Evolutionary conservation across 2,113 vertebrate genomes (phyloP), one percentile per base, ranked within the genome.

Genomic region (Crotophaga sulcirostris): DNA sequence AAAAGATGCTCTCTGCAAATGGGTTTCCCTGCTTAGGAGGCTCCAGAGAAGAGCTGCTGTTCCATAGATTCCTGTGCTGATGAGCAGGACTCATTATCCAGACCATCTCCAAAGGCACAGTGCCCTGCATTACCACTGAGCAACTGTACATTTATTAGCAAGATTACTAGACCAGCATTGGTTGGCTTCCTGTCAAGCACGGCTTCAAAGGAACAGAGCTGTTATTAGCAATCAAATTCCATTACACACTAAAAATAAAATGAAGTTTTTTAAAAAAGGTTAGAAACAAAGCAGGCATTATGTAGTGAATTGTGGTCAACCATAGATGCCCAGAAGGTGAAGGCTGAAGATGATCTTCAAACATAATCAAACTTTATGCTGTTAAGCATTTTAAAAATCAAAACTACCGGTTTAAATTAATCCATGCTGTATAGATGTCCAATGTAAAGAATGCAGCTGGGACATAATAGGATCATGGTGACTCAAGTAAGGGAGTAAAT

Each of bases 301-400:
- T 2, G 0, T 34, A 66, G 34, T 66, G 72, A 90, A 54, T 31
- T 0, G 0, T 26, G 33, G 31, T 38, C 8, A 6, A 47, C 42
- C 56, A 34, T 42, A 82, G 56, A 59, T 59, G 33, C 52, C 77
- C 60, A 68, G 49, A 87, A 82, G 26, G 23, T 20, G 68, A 75
- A 59, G 29, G 73, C 42, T 91, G 52, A 92, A 83, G 86, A 67
- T 51, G 68, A 62, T 81, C 89, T 87, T 86, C 74, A 89, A 87
- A 67, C 33, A 51, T 10, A 84, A 47, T 33, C 26, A 56, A 87
- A 63, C 42, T 55, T 80, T 62, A 34, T 58, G 34, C 69, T 86
- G 17, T 51, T 78, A 74, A 89, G 68, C 16, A 9, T 59, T 93
- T 85, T 77, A 58, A 82, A 77, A 64, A 74, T 81, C 44, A 82